Evolutionary conservation across 2,888 invertebrate species (phyloP), one percentile per base, ranked within the genome.

Genomic region (Choreutis nemorana): DNA sequence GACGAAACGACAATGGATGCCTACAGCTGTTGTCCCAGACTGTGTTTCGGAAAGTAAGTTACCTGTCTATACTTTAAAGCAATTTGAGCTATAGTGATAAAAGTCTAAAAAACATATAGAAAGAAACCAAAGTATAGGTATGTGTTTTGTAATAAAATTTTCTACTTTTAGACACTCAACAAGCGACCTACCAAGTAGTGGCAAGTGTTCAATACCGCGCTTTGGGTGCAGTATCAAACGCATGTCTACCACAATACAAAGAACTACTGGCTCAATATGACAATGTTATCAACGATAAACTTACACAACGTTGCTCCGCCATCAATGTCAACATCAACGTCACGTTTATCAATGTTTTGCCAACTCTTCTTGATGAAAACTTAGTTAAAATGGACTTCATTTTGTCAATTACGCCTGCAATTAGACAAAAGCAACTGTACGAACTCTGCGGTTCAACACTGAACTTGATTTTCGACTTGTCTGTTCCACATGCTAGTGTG

Each of bases 261-360:
- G 92, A 93, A 39, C 75, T 91, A 8, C 79, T 92, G 37, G 81
- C 90, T 0, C 91, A 94, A 53, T 90, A 91, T 50, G 93, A 93
- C 46, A 67, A 77, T 14, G 85, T 87, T 23, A 75, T 97, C 2
- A 94, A 95, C 48, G 85, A 82, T 32, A 82, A 94, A 35, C 77
- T 97, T 8, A 92, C 94, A 0, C 91, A 94, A 54, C 86, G 95
- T 44, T 97, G 97, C 62, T 96, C 96, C 0, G 94, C 94, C 3
- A 92, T 95, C 26, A 95, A 94, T 49, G 94, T 96, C 0, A 91
- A 94, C 55, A 94, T 96, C 82, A 95, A 94, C 51, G 96, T 97
- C 0, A 89, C 94, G 0, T 91, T 96, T 48, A 82, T 95, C 1
- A 88, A 90, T 44, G 89, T 91, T 1, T 81, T 88, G 50, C 90